Evolutionary conservation across 2,888 invertebrate species (phyloP).

Genomic region (Alloscopus bannaensis): DNA sequence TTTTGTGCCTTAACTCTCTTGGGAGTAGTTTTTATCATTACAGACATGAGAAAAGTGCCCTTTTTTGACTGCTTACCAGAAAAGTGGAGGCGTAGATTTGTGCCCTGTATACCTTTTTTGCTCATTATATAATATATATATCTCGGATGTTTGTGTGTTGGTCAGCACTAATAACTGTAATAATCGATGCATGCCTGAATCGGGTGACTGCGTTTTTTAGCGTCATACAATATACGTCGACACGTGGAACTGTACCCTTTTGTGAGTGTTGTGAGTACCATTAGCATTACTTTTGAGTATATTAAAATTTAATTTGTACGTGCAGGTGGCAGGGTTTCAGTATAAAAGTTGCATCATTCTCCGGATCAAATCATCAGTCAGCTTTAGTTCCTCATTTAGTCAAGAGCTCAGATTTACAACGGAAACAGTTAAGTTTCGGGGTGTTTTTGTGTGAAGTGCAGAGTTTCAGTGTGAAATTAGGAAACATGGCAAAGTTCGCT

Average conservation of each 20-base stretch:
- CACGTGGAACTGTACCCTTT: too few relatives aligned
- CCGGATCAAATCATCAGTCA: constrained; percentile 54
- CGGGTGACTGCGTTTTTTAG: constrained; percentile 1
- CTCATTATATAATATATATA: background rate
- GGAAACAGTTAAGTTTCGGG: background rate
- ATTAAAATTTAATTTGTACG: background rate
- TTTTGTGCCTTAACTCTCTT: background rate
- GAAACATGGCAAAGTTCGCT: constrained; percentile 56
- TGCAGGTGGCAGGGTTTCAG: constrained; percentile 13
- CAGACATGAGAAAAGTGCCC: background rate
- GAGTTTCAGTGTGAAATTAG: constrained; percentile 7
- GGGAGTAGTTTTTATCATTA: background rate
- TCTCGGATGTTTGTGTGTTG: too few relatives aligned
- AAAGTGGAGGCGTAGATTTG: too few relatives aligned
- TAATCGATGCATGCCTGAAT: constrained; percentile 1
- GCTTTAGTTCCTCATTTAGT: constrained; percentile 36
- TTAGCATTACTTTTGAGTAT: background rate
- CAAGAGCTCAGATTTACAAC: constrained; percentile 16
- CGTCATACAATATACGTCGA: too few relatives aligned
- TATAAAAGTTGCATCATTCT: constrained; percentile 62
- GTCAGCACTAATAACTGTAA: constrained; percentile 6
- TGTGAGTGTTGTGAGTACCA: too few relatives aligned
- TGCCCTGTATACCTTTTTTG: background rate
- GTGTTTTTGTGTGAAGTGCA: constrained; percentile 21
- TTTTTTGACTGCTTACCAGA: too few relatives aligned